Percentiles rank a stretch among this genome's conserved stretches.
Conservation (phyloP, 1,140 invertebrate genomes). For the Zaprionus lachaisei region DNA sequence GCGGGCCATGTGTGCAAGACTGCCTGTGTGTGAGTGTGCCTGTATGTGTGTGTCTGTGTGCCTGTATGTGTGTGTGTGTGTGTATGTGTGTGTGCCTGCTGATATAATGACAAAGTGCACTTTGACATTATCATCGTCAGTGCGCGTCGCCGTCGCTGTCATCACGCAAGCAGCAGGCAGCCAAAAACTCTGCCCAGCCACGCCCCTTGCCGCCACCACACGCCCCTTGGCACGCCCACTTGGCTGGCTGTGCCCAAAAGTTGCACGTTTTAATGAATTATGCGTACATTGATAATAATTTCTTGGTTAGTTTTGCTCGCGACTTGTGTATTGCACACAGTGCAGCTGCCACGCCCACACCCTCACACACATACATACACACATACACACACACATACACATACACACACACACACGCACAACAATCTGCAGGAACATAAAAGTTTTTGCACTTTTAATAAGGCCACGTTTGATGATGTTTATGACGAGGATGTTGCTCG, state of each 20-base stretch:
- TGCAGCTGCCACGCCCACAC: background rate
- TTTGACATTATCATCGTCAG: conserved; percentile 68
- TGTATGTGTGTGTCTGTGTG: conserved; percentile 15
- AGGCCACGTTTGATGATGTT: conserved; percentile 68
- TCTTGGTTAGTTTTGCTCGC: conserved; percentile 65
- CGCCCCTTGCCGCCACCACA: background rate
- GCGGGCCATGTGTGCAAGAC: conserved; percentile 10
- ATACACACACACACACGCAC: conserved; percentile 5
- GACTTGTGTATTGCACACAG: conserved; percentile 41
- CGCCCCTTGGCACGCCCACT: too few species aligned
- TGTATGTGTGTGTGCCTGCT: conserved; percentile 35
- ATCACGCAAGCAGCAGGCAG: conserved; percentile 32
- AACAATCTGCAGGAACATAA: conserved; percentile 67
- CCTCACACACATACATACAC: too few species aligned
- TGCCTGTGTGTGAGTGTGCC: conserved; percentile 25
- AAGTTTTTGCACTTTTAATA: conserved; percentile 76
- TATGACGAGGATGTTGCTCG: conserved; percentile 33
- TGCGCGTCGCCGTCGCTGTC: conserved; percentile 52
- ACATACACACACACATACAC: background rate
- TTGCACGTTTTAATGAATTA: conserved; percentile 80
- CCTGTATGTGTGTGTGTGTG: background rate
- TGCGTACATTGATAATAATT: conserved; percentile 82
- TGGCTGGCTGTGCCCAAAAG: conserved; percentile 37
- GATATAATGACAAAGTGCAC: conserved; percentile 78
- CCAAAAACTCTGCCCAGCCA: conserved; percentile 15